Conservation (phyloP, 1,140 invertebrate genomes). For the Bombyx mandarina region DNA sequence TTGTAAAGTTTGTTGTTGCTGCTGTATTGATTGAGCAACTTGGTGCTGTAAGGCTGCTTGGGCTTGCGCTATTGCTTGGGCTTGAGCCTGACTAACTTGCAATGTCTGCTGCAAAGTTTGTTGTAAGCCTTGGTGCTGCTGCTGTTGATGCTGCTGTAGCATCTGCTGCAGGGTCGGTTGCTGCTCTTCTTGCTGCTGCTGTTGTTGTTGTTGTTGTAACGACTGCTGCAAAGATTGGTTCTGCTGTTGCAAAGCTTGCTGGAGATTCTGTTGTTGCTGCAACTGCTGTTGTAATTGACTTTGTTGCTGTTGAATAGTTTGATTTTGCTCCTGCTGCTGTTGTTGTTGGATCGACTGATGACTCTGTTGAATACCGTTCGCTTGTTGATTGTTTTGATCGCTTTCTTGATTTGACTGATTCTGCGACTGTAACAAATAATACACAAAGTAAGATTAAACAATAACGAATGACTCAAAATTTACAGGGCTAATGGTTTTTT, state of each 20-base stretch:
- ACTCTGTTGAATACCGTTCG: constrained; percentile 55
- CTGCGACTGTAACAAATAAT: constrained; percentile 58
- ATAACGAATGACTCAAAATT: neutral
- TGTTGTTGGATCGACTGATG: constrained; percentile 41
- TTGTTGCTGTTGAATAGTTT: constrained; percentile 51
- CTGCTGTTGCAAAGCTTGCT: constrained; percentile 61
- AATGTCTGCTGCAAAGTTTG: constrained; percentile 48
- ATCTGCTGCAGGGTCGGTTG: constrained; percentile 50
- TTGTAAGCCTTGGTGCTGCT: constrained; percentile 40
- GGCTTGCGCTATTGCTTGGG: constrained; percentile 52
- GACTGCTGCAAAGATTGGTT: constrained; percentile 53
- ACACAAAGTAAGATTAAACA: neutral
- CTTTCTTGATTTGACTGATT: constrained; percentile 62
- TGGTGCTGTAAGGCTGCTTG: constrained; percentile 58
- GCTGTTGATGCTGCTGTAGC: constrained; percentile 69
- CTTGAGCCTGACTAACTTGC: constrained; percentile 58
- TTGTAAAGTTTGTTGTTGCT: constrained; percentile 55
- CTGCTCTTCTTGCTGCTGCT: constrained; percentile 42
- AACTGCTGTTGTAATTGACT: constrained; percentile 46
- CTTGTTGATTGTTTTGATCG: constrained; percentile 50
- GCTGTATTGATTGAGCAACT: constrained; percentile 55
- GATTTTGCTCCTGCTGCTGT: constrained; percentile 56
- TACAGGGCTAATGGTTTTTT: neutral
- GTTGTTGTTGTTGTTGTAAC: constrained; percentile 36
- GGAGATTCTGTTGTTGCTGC: constrained; percentile 40